Base-by-base conservation (phyloP, 2,888 invertebrate species). In the Anthoptus insignis region DNA sequence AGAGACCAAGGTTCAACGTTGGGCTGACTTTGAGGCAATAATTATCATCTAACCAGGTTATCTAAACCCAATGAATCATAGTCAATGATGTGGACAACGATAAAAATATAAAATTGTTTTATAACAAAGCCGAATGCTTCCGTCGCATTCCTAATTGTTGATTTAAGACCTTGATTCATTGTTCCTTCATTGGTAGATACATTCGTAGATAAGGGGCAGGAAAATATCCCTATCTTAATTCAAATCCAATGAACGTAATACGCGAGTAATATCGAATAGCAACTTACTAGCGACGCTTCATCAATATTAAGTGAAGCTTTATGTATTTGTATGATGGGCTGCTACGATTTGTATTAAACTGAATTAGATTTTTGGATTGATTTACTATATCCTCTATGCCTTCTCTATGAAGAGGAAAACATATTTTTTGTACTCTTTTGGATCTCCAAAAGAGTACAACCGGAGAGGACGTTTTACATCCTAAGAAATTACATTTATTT, bases 241-340 rank as follows among this genome's bases (percentile, higher is more conserved):
- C 21, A 47, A 58, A 58, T 24, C 24, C 59, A 49, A 29, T 59
- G 24, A 32, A 14, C 57, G 47, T 58, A 29, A 37, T 37, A 37
- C 6, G 19, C 13, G 9, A 47, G 24, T 47, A 47, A 47, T 47
- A 42, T 42, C 11, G 19, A 42, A 7, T 19, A 2, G 21, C 5
- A 7, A 7, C n/a, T 47, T 24, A 47, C 47, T 29, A 19, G 22
- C 22, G 47, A 47, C 34, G 61, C 54, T 54, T 34, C 16, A 61
- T 61, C 45, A 53, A 61, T 61, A 61, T 61, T 61, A 34, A 61
- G 32, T 19, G 29, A 6, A 24, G 45, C 13, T 27, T 16, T 61
- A 54, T 14, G 61, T 47, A 54, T 54, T 54, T 45, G 61, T 61
- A 61, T 53, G 60, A 53, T 60, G 45, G 45, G 45, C 45, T 45